Conservation (phyloP, 1,140 invertebrate genomes). For the Penaeus japonicus region DNA sequence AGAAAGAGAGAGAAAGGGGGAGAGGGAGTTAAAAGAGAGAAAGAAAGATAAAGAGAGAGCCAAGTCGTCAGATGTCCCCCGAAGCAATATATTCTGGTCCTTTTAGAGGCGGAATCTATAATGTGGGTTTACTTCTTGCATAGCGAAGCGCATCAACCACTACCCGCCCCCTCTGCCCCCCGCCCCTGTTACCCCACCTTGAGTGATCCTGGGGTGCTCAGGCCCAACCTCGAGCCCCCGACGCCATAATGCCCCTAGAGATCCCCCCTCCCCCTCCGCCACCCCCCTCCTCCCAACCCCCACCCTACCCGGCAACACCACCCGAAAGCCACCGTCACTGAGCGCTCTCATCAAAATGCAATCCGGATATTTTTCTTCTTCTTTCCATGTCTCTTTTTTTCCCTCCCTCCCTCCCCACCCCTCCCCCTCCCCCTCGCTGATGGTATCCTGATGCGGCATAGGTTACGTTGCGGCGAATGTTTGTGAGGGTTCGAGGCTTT, state of each 20-base stretch:
- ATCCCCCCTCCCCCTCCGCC: background rate
- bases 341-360: constrained; percentile 25
- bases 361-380: background rate
- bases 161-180: background rate
- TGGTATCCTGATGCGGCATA: too few species aligned
- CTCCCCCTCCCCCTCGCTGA: background rate
- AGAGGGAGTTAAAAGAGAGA: background rate
- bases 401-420: background rate
- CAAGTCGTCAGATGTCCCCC: background rate
- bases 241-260: background rate
- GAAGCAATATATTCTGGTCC: constrained; percentile 18
- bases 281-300: too few species aligned
- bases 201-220: background rate
- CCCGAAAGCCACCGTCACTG: background rate
- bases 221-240: background rate
- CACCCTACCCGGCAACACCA: too few species aligned
- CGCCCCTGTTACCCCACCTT: background rate
- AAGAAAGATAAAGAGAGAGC: background rate
- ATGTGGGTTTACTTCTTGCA: constrained; percentile 30
- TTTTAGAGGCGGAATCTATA: constrained; percentile 36
- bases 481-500: too few species aligned
- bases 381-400: background rate
- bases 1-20: background rate
- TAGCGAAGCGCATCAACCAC: background rate
- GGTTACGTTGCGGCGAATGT: too few species aligned